phyloP scores from a whole-genome alignment of 2,113 vertebrate genomes.

The Python bivittatus region DNA sequence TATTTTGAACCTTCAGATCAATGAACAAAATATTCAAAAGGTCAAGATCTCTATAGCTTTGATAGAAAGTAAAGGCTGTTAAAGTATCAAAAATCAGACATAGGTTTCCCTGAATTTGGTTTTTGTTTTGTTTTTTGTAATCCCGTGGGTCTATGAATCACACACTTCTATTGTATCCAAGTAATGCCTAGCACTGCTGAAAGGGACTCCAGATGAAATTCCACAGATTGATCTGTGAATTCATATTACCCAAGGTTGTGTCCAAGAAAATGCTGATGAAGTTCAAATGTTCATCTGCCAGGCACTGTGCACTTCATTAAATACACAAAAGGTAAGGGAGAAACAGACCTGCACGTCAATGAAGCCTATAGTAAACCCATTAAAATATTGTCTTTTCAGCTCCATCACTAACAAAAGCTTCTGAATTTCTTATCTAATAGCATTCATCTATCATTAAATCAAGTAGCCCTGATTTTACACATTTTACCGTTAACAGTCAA shows the following conservation, averaged over 20 bases:
- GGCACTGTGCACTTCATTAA: background rate
- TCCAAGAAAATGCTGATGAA: background rate
- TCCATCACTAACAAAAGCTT: background rate
- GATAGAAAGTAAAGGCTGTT: background rate
- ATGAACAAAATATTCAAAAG: background rate
- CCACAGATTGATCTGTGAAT: background rate
- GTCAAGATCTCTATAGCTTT: background rate
- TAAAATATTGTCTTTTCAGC: background rate
- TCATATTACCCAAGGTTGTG: background rate
- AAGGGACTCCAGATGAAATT: background rate
- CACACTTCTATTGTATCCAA: background rate
- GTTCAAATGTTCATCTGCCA: background rate
- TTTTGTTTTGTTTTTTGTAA: background rate
- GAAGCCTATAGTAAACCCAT: background rate
- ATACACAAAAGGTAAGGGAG: background rate
- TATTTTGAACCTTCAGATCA: background rate
- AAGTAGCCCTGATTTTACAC: background rate
- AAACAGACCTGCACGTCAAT: background rate
- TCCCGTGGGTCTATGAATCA: background rate
- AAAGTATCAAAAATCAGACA: background rate
- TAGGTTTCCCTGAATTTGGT: background rate
- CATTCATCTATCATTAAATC: background rate
- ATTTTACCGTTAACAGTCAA: conserved; percentile 84
- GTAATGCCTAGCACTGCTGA: background rate
- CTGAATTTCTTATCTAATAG: background rate